Evolutionary conservation across 1,140 invertebrate species (phyloP).

Genomic region (Dinoponera quadriceps): DNA sequence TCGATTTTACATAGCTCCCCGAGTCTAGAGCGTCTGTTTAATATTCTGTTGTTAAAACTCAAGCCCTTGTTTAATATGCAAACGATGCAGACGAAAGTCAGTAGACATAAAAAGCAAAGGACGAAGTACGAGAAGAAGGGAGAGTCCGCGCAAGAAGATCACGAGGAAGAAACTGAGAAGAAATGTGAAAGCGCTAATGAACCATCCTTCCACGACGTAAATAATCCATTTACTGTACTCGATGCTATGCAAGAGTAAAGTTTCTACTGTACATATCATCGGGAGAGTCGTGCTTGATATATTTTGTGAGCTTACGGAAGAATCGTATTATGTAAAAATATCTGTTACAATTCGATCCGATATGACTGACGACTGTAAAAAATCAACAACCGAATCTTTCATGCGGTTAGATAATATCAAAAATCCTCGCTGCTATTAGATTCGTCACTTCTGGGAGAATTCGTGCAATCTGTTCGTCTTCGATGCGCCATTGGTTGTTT

Average conservation of each 20-base stretch:
- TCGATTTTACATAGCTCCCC: conserved; percentile 85
- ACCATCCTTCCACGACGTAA: conserved; percentile 71
- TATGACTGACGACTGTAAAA: not conserved
- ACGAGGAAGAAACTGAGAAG: conserved; percentile 21
- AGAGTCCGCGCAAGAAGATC: conserved; percentile 21
- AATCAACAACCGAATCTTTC: not conserved
- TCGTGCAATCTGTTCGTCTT: not conserved
- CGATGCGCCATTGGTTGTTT: not conserved
- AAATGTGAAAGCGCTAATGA: conserved; percentile 16
- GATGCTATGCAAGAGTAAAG: not conserved
- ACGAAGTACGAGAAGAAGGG: conserved; percentile 48
- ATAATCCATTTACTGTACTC: conserved; percentile 73
- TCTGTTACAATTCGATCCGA: not conserved
- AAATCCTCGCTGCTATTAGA: not conserved
- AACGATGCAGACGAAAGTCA: conserved; percentile 8
- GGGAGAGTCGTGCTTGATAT: not conserved
- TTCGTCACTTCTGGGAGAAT: conserved; percentile 19
- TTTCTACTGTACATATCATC: not conserved
- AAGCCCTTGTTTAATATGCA: conserved; percentile 55
- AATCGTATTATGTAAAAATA: not conserved
- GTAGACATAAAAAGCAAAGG: conserved; percentile 44
- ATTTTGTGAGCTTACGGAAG: not conserved
- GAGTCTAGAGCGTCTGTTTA: conserved; percentile 84
- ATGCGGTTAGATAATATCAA: conserved; percentile 1
- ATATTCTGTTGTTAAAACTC: conserved; percentile 67